Percentiles rank a stretch among this genome's conserved stretches.
These are phyloP conservation scores for Cacajao melanocephalus DNA, from an alignment of 2,797 vertebrate species.

Conservation along the genomic window DNA sequence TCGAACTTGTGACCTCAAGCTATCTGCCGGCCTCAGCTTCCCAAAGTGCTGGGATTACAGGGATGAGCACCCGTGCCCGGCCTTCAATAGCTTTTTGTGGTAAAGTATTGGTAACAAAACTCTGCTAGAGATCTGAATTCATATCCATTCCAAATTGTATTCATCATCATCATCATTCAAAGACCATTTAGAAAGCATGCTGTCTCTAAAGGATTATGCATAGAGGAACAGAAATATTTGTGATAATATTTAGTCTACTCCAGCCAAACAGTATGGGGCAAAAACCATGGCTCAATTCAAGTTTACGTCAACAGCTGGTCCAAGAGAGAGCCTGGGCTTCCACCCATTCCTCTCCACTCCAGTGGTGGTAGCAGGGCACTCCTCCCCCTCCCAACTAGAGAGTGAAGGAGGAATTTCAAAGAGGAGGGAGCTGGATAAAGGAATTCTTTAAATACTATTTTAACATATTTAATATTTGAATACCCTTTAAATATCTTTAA, in stretches of 20 bases:
- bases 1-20: too few species aligned
- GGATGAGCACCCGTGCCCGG: fast-evolving
- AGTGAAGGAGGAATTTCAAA: not conserved
- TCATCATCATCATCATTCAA: not conserved
- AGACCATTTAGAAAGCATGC: not conserved
- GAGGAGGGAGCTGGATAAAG: not conserved
- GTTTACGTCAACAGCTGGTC: not conserved
- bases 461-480: not conserved
- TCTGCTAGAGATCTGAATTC: not conserved
- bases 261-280: not conserved
- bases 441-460: not conserved
- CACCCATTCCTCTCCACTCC: not conserved
- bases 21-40: fast-evolving
- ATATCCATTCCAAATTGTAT: not conserved
- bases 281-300: not conserved
- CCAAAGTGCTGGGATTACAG: too few species aligned
- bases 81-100: not conserved
- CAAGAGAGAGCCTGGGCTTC: not conserved
- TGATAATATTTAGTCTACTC: not conserved
- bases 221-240: not conserved
- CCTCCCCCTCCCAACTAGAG: not conserved
- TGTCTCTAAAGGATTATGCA: not conserved
- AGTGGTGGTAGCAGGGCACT: not conserved
- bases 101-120: not conserved
- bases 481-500: not conserved